Base-by-base conservation (phyloP, 30 jellyfish, hydroid and myxozoan genomes). In the Hydractinia echinata region DNA sequence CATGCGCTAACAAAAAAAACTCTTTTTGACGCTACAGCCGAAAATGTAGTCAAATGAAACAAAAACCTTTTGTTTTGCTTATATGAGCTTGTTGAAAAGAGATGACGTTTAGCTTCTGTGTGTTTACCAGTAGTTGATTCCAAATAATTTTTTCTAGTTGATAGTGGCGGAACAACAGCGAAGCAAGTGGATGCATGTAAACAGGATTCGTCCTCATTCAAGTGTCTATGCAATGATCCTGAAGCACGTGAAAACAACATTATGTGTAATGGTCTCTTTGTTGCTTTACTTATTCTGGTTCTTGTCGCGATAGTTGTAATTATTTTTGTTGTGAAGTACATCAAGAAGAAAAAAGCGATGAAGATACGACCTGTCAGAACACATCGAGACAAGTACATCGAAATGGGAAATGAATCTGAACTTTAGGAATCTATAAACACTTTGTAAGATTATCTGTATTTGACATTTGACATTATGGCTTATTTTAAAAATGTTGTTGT, bases 211-310 rank as follows among this genome's bases (percentile, higher is more conserved):
- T 68, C 83, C 10, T 86, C 96, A 8, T 82, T 82, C 84, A 83
- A 82, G 19, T 92, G 98, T 86, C 78, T 87, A 49, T 92, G 98
- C 87, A 81, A 61, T 48, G 89, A 87, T 53, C 78, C 95, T 10
- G 86, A 71, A 54, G 76, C 81, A 68, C 84, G 96, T 11, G 95
- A 83, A 19, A 76, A 92, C 18, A 92, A 87, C 71, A 92, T 92
- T 30, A 87, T 92, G 51, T 92, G 98, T 79, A 92, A 92, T 78
- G 98, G 98, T 19, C 89, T 92, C 50, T 92, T 92, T 66, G 96
- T 92, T 5, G 98, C 95, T 4, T 82, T 92, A 66, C 85, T 92
- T 55, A 92, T 92, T 60, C 56, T 92, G 71, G 82, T 84, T 11
- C 88, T 86, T 13, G 94, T 92, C 58, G 98, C 98, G 8, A 71